Conservation (phyloP, 2,113 vertebrate species). For the Tympanuchus pallidicinctus region DNA sequence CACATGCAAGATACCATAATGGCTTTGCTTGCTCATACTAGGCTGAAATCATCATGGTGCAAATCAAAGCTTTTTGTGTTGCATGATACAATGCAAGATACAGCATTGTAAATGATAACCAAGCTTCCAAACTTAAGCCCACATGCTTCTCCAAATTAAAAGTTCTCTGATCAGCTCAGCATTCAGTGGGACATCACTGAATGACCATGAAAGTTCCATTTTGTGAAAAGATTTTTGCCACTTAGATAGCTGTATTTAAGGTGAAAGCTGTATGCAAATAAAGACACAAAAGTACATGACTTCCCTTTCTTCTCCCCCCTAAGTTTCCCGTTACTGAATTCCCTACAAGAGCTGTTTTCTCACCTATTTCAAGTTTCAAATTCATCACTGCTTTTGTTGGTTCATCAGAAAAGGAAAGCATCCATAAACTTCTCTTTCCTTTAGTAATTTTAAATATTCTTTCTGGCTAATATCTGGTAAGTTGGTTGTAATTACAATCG, state of each 20-base stretch:
- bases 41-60: too few relatives aligned
- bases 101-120: neutral
- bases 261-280: neutral
- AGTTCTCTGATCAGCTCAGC: neutral
- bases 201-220: neutral
- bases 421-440: neutral
- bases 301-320: neutral
- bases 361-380: neutral
- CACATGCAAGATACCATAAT: neutral
- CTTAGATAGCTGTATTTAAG: neutral
- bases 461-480: neutral
- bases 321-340: neutral
- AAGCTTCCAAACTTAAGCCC: neutral
- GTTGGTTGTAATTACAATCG: neutral
- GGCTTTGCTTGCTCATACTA: too few relatives aligned
- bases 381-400: neutral
- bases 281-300: rapidly evolving
- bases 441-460: neutral
- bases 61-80: too few relatives aligned
- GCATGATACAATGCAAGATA: neutral
- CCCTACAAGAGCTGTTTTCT: neutral
- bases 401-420: neutral
- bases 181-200: neutral
- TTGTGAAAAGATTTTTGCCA: neutral
- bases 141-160: neutral